phyloP scores from a whole-genome alignment of 2,113 vertebrate genomes.

The Phasianus colchicus region DNA sequence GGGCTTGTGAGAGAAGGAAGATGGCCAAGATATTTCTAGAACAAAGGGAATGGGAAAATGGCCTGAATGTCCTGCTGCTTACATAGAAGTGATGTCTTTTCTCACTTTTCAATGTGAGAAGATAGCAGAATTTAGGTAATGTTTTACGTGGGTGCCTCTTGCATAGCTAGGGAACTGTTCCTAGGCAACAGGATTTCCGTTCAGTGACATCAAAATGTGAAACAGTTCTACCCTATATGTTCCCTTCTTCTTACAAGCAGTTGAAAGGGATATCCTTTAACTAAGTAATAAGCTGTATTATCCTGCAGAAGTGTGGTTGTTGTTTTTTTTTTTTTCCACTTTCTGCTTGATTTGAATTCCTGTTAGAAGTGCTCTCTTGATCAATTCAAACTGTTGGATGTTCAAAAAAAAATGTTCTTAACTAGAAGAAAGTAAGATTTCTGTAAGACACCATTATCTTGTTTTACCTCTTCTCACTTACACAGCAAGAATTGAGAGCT shows the following conservation, averaged over 20 bases:
- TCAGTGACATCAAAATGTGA: neutral
- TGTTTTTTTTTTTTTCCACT: neutral
- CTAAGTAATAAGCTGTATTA: neutral
- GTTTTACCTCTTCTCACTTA: neutral
- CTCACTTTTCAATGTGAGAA: neutral
- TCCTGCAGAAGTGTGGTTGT: neutral
- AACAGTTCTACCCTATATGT: neutral
- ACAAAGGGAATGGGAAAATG: neutral
- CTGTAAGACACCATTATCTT: neutral
- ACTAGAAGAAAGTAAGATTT: neutral
- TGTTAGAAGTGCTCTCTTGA: neutral
- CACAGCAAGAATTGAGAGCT: fast-evolving
- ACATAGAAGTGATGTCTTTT: neutral
- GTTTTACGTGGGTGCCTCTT: neutral
- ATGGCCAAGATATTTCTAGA: neutral
- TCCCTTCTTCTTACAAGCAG: neutral
- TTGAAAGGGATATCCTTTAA: neutral
- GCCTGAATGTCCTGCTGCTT: neutral
- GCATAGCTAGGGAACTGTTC: neutral
- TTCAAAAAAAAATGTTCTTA: neutral
- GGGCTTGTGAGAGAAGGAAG: neutral
- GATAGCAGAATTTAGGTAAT: neutral
- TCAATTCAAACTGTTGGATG: neutral
- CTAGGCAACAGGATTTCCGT: neutral
- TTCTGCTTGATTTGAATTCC: neutral